phyloP scores from a whole-genome alignment of 2,113 vertebrate genomes.

The Corythaixoides concolor region DNA sequence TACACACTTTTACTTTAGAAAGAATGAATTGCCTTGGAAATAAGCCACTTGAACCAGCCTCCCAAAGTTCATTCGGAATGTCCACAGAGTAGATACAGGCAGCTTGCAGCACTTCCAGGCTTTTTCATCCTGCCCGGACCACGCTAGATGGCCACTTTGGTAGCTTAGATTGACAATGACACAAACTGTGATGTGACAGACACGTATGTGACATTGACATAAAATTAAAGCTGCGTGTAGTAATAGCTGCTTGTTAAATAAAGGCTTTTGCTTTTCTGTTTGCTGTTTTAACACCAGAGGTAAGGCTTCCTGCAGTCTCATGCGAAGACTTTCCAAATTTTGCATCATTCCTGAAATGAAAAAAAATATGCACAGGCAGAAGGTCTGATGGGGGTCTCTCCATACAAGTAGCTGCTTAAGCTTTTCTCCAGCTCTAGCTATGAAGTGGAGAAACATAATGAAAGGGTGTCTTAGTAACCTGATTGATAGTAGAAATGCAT shows the following conservation, averaged over 20 bases:
- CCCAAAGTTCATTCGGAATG: not conserved
- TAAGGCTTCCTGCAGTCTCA: not conserved
- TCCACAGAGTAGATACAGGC: not conserved
- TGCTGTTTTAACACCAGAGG: not conserved
- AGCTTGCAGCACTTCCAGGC: not conserved
- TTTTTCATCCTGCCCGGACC: not conserved
- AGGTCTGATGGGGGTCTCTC: not conserved
- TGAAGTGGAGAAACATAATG: not conserved
- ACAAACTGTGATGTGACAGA: not conserved
- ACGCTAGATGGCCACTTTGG: not conserved
- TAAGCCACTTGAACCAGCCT: constrained; percentile 4
- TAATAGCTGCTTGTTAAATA: not conserved
- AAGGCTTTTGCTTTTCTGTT: not conserved
- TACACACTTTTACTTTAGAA: not conserved
- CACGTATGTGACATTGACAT: fast-evolving
- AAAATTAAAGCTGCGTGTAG: not conserved
- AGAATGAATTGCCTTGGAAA: constrained; percentile 47
- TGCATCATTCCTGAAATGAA: not conserved
- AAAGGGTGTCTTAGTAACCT: not conserved
- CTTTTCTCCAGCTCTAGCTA: not conserved
- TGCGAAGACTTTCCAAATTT: not conserved
- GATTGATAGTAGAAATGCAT: not conserved
- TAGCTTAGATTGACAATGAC: not conserved
- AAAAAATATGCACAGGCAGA: not conserved
- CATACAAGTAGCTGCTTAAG: not conserved